Evolutionary conservation across 2,797 vertebrate genomes (phyloP).

Genomic region (Alectoris magna): DNA sequence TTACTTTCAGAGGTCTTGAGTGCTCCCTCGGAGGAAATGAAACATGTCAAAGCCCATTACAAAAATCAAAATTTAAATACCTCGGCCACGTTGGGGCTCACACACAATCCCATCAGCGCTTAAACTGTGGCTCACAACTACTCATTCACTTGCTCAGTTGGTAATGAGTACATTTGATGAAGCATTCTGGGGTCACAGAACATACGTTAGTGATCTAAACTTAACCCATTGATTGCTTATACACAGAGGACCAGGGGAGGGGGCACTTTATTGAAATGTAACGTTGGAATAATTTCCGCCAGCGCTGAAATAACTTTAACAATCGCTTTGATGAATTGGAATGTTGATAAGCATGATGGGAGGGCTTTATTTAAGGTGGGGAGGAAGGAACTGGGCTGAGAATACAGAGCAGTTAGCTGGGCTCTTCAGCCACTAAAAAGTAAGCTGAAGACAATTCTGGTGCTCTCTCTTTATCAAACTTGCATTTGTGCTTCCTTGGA

Average conservation of each 20-base stretch:
- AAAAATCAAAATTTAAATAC: slow-evolving; percentile 99
- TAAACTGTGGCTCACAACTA: slow-evolving; percentile 92
- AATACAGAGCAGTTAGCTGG: slow-evolving; percentile 10
- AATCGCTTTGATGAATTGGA: slow-evolving; percentile 68
- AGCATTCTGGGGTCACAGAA: slow-evolving; percentile 98
- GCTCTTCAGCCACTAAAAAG: not conserved
- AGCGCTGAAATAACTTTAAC: slow-evolving; percentile 34
- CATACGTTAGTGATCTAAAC: slow-evolving; percentile 98
- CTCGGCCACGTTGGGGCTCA: slow-evolving; percentile 95
- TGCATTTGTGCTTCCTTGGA: not conserved
- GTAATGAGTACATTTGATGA: slow-evolving; percentile 99
- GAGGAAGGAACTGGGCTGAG: not conserved
- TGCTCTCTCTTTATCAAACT: not conserved
- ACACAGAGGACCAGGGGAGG: slow-evolving; percentile 85
- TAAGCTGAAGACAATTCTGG: not conserved
- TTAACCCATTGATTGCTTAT: slow-evolving; percentile 99
- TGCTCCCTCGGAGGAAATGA: slow-evolving; percentile 99
- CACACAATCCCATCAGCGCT: slow-evolving; percentile 96
- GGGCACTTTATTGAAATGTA: slow-evolving; percentile 93
- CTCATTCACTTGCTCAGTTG: slow-evolving; percentile 95
- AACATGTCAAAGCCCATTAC: slow-evolving; percentile 99
- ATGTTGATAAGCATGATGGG: slow-evolving; percentile 66
- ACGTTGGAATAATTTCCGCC: slow-evolving; percentile 86
- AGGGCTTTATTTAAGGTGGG: slow-evolving; percentile 47
- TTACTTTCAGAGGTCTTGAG: slow-evolving; percentile 99